Conservation (phyloP, 2,113 vertebrate genomes). For the Anguilla rostrata region DNA sequence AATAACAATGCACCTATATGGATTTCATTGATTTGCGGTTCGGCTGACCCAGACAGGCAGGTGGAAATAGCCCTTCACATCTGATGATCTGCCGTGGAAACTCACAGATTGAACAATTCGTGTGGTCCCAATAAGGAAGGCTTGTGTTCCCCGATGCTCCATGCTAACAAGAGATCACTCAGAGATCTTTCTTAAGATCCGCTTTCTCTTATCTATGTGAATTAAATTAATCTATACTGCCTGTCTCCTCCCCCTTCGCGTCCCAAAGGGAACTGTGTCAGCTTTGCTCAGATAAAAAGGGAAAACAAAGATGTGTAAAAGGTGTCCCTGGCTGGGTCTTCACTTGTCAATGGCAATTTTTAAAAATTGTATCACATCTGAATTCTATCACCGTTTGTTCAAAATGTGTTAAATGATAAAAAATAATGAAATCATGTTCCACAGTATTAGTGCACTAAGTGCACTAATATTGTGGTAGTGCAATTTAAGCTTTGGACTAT, state of each 20-base stretch:
- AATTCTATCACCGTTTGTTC: background rate
- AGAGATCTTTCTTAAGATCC: slow-evolving; percentile 22
- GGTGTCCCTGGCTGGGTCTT: background rate
- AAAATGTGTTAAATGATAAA: background rate
- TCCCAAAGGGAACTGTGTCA: background rate
- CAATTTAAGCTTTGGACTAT: background rate
- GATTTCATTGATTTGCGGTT: background rate
- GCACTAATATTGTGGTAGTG: background rate
- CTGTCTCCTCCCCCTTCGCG: background rate
- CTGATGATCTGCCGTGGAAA: background rate
- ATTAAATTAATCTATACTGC: slow-evolving; percentile 8
- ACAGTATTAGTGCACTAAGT: background rate
- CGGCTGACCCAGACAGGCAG: background rate
- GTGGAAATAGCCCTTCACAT: background rate
- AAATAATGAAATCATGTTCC: no score
- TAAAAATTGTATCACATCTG: background rate
- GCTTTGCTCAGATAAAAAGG: slow-evolving; percentile 7
- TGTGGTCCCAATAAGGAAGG: background rate
- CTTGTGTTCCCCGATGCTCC: background rate
- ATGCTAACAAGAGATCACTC: slow-evolving; percentile 19
- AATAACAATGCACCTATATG: background rate
- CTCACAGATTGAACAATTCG: background rate
- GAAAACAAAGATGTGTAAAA: background rate
- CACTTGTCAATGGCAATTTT: background rate
- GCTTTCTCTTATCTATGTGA: slow-evolving; percentile 5